phyloP scores from a whole-genome alignment of 2,888 invertebrate species.

The Allygus modestus region DNA sequence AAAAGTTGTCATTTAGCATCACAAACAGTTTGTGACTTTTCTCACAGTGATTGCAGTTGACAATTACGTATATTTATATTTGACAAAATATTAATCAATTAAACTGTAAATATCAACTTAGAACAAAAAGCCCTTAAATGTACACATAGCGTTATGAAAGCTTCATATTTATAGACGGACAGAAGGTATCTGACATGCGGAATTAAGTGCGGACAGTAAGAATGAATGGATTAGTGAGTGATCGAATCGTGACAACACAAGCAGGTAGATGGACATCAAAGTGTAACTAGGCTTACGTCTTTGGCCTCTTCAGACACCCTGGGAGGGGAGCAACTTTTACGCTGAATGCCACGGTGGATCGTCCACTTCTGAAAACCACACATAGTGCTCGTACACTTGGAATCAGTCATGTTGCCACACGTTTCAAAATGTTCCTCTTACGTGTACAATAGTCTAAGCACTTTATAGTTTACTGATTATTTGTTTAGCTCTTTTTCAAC shows the following conservation, averaged over 20 bases:
- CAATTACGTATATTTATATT: too few relatives aligned
- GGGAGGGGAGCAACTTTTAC: conserved; percentile 81
- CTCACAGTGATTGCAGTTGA: too few relatives aligned
- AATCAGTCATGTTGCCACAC: not conserved
- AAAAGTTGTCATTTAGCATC: too few relatives aligned
- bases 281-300: conserved; percentile 60
- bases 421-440: not conserved
- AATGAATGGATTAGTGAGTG: conserved; percentile 41
- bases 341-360: conserved; percentile 87
- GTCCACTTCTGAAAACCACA: conserved; percentile 83
- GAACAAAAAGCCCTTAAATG: not conserved
- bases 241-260: not conserved
- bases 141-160: conserved; percentile 30
- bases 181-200: conserved; percentile 23
- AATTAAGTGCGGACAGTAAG: conserved; percentile 22
- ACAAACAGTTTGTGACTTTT: too few relatives aligned
- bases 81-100: too few relatives aligned
- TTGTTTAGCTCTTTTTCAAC: too few relatives aligned
- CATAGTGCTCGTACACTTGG: conserved; percentile 32
- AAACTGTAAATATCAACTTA: too few relatives aligned
- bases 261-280: conserved; percentile 46
- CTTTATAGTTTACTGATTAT: too few relatives aligned
- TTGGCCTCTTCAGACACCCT: conserved; percentile 69
- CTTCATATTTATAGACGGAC: conserved; percentile 27
- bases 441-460: too few relatives aligned